These are phyloP conservation scores for Spatula versicolor DNA, from an alignment of 2,797 vertebrate genomes.

Conservation along the genomic window DNA sequence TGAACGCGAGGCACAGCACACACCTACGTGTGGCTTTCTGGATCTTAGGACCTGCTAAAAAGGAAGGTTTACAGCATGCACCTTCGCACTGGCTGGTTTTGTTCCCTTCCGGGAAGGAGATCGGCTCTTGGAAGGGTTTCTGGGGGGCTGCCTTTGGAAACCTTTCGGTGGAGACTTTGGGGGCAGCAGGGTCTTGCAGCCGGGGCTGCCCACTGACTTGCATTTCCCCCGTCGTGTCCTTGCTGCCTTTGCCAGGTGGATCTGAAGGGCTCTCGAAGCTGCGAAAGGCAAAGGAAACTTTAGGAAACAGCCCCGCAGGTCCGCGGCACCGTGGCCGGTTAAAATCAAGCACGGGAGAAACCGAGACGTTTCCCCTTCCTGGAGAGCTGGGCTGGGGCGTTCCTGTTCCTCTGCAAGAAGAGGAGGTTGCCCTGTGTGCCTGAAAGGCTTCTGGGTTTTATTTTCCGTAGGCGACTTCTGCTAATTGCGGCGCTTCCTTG, in stretches of 20 bases:
- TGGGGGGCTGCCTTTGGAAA: background rate
- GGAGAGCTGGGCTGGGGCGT: accelerated
- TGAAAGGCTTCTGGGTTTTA: background rate
- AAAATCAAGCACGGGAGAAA: background rate
- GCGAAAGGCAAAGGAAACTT: background rate
- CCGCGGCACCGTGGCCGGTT: background rate
- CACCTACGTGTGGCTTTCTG: background rate
- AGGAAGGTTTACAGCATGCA: accelerated
- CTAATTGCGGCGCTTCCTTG: background rate
- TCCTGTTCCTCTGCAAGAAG: background rate
- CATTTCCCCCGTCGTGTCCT: too few relatives aligned
- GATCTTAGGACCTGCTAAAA: background rate
- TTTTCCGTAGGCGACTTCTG: background rate
- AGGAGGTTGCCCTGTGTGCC: background rate
- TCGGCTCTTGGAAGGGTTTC: background rate
- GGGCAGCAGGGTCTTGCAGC: background rate
- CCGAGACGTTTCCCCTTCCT: background rate
- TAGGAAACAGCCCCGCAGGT: background rate
- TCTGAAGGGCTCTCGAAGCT: background rate
- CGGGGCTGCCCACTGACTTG: background rate
- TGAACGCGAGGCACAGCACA: background rate
- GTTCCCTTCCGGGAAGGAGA: background rate
- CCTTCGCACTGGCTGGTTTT: background rate
- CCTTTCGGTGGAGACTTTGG: too few relatives aligned
- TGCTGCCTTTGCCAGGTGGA: background rate